Percentiles rank a stretch among this genome's conserved stretches.
Evolutionary conservation across 2,888 invertebrate species (phyloP).

Genomic region (Bellardia pandia): DNA sequence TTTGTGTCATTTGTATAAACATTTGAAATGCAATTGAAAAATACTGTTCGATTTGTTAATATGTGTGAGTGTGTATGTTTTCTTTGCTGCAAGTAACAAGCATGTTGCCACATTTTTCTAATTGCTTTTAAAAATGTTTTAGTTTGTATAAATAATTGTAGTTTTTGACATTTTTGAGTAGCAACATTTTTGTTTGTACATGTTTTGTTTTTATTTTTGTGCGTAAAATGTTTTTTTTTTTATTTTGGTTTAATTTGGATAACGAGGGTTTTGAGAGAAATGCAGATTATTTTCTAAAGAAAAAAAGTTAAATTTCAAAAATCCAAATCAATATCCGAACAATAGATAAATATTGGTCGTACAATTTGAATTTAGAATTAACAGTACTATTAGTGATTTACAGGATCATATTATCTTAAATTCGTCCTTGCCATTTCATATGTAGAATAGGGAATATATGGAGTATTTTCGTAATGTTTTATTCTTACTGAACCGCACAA

Average conservation of each 20-base stretch:
- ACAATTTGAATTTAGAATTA: too few relatives aligned
- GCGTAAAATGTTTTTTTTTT: conserved; percentile 16
- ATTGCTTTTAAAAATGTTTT: conserved; percentile 82
- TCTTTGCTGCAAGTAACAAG: conserved; percentile 56
- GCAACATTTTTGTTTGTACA: conserved; percentile 54
- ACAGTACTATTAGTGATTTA: too few relatives aligned
- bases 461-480: not conserved
- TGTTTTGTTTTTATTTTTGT: conserved; percentile 15
- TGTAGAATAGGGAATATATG: too few relatives aligned
- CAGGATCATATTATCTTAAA: too few relatives aligned
- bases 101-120: conserved; percentile 77
- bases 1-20: conserved; percentile 79
- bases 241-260: not conserved
- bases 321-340: too few relatives aligned
- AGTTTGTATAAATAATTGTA: conserved; percentile 81
- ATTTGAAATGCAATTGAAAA: conserved; percentile 67
- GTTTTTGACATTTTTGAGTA: conserved; percentile 79
- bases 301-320: too few relatives aligned
- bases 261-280: not conserved
- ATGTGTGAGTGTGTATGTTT: conserved; percentile 32
- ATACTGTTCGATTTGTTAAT: not conserved
- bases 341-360: too few relatives aligned
- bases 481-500: not conserved
- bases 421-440: too few relatives aligned
- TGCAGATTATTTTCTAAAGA: not conserved